Base-by-base conservation (phyloP, 2,797 vertebrate genomes). In the Petrocephalus sullivani region DNA sequence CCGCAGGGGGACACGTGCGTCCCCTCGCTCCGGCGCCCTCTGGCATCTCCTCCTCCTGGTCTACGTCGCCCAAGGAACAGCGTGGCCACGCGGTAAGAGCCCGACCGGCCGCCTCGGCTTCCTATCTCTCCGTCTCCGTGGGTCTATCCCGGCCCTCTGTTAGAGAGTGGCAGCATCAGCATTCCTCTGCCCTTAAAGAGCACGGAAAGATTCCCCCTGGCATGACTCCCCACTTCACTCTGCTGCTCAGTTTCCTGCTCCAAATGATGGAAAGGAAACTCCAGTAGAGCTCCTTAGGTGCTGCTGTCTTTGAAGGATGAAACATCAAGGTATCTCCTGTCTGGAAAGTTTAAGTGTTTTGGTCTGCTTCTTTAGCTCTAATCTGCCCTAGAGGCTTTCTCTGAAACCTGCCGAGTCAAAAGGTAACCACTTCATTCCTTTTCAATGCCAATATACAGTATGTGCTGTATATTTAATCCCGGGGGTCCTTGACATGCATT, bases 61-160 rank as follows among this genome's bases (percentile, higher is more conserved):
- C 90, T 89, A 87, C 88, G 89, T 95, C 91, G 91, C 92, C 91
- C 93, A 91, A 41, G 94, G 92, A 90, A 92, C 90, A 85, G 92
- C 95, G 49, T 95, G 94, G 95, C 96, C 95, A 10, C 91, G 94
- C 78, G 95, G 96, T 96, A 95, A 95, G 95, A 93, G 84, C 90
- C 87, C 23, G 41, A 60, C 88, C 41, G 10, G 21, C 61, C 23
- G 49, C 16, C 61, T 87, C 54, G 7, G 75, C 58, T 88, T 58
- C 21, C n/a, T 46, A 4, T 75, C n/a, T 28, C 53, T 33, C 82
- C 53, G 41, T 88, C 56, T 87, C 67, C 87, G 10, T 49, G 33
- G 10, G 81, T 89, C n/a, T 57, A 23, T 89, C 54, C 82, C 57
- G 37, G 41, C 46, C 3, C 83, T 75, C 87, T 67, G n/a, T 84